These are phyloP conservation scores for Pachypeltis micranthus DNA, from an alignment of 1,140 invertebrate genomes.

Conservation along the genomic window DNA sequence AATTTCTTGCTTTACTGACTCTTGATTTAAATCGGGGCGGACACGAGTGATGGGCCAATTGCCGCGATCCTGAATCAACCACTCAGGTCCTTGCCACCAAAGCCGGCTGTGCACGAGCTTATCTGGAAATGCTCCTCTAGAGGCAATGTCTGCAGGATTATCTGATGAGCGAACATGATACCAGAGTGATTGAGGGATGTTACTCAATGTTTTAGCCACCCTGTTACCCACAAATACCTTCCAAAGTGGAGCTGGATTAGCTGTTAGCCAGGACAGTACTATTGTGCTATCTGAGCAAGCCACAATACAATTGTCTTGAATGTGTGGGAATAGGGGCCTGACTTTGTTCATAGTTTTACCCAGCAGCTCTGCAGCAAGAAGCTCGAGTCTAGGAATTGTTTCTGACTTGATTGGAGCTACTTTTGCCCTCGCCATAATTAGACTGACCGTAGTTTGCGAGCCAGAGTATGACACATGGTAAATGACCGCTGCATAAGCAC, in stretches of 20 bases:
- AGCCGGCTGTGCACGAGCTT: slow-evolving; percentile 26
- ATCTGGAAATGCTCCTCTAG: slow-evolving; percentile 26
- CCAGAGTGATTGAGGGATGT: no score
- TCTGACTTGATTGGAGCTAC: slow-evolving; percentile 31
- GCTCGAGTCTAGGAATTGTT: slow-evolving; percentile 30
- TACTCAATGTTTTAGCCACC: slow-evolving; percentile 30
- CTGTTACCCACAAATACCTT: slow-evolving; percentile 31
- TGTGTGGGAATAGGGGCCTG: slow-evolving; percentile 7
- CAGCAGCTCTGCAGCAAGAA: slow-evolving; percentile 31
- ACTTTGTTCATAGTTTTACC: slow-evolving; percentile 27
- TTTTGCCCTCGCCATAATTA: slow-evolving; percentile 31
- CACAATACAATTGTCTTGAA: slow-evolving; percentile 4
- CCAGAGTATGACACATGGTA: slow-evolving; percentile 28
- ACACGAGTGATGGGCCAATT: background rate
- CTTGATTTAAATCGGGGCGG: background rate
- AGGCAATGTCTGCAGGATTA: slow-evolving; percentile 33
- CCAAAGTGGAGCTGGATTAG: slow-evolving; percentile 13
- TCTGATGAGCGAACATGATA: slow-evolving; percentile 28
- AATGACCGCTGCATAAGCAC: slow-evolving; percentile 34
- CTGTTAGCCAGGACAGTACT: slow-evolving; percentile 24
- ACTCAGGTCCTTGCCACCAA: slow-evolving; percentile 33
- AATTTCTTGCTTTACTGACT: background rate
- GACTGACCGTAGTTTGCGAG: background rate
- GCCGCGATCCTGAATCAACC: background rate
- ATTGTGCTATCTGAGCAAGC: slow-evolving; percentile 26